Evolutionary conservation across 2,888 invertebrate species (phyloP).

Genomic region (Drosophila tripunctata): DNA sequence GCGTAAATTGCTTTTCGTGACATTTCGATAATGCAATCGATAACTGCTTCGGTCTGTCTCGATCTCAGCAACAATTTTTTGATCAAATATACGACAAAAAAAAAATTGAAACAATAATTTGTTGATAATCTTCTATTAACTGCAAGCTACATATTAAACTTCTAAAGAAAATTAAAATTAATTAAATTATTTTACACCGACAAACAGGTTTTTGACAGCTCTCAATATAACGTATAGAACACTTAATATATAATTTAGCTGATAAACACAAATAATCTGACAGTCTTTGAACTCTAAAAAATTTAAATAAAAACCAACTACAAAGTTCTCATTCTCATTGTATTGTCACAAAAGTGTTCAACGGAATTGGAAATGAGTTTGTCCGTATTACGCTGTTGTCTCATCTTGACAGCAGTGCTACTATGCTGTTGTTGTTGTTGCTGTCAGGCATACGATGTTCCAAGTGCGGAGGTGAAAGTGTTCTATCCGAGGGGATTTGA

Average conservation of each 20-base stretch:
- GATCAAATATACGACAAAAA: too few species aligned
- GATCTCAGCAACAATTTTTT: too few species aligned
- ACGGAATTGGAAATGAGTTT: constrained; percentile 29
- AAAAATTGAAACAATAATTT: too few species aligned
- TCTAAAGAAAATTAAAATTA: too few species aligned
- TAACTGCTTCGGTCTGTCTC: too few species aligned
- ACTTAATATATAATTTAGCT: neutral
- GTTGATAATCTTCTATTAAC: neutral
- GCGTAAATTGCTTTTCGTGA: too few species aligned
- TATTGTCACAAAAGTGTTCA: constrained; percentile 7
- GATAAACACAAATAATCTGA: neutral
- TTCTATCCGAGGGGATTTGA: constrained; percentile 85
- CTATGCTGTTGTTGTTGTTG: constrained; percentile 2
- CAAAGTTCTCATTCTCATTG: too few species aligned
- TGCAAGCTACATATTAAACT: too few species aligned
- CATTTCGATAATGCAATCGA: too few species aligned
- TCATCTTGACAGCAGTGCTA: constrained; percentile 16
- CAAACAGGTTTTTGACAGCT: neutral
- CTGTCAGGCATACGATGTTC: constrained; percentile 84
- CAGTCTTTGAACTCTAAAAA: neutral
- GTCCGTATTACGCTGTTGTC: constrained; percentile 13
- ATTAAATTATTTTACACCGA: too few species aligned
- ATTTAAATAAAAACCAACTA: neutral
- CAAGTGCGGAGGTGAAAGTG: constrained; percentile 84
- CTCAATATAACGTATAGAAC: neutral